These are phyloP conservation scores for Himalopsyche japonica DNA, from an alignment of 2,888 invertebrate species.

Conservation along the genomic window DNA sequence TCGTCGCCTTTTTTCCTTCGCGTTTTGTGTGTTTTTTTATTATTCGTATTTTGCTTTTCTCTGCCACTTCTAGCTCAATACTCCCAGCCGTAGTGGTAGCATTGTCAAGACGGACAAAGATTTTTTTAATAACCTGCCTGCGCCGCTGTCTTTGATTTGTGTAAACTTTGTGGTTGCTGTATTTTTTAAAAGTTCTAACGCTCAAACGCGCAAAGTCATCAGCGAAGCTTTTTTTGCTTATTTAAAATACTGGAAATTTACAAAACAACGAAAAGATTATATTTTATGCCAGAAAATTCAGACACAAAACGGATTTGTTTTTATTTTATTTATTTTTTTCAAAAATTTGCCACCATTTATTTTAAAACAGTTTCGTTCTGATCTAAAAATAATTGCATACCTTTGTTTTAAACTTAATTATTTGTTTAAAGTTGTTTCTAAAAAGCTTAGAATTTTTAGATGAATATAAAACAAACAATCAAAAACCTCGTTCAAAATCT, in stretches of 20 bases:
- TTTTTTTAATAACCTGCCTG: constrained; percentile 28
- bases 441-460: too few relatives aligned
- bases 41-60: neutral
- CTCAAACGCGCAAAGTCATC: neutral
- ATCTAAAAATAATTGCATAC: too few relatives aligned
- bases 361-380: too few relatives aligned
- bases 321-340: too few relatives aligned
- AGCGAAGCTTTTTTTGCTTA: neutral
- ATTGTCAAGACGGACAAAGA: constrained; percentile 24
- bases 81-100: neutral
- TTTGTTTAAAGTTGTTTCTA: too few relatives aligned
- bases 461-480: too few relatives aligned
- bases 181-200: neutral
- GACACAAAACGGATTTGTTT: too few relatives aligned
- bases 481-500: too few relatives aligned
- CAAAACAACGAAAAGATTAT: neutral
- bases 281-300: neutral
- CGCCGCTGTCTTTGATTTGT: constrained; percentile 7
- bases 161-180: neutral
- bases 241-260: neutral
- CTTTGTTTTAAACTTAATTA: too few relatives aligned
- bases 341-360: too few relatives aligned
- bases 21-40: neutral
- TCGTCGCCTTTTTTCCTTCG: neutral
- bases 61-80: neutral